These are phyloP conservation scores for Sarcophaga rosellei DNA, from an alignment of 2,888 invertebrate species.

Conservation along the genomic window DNA sequence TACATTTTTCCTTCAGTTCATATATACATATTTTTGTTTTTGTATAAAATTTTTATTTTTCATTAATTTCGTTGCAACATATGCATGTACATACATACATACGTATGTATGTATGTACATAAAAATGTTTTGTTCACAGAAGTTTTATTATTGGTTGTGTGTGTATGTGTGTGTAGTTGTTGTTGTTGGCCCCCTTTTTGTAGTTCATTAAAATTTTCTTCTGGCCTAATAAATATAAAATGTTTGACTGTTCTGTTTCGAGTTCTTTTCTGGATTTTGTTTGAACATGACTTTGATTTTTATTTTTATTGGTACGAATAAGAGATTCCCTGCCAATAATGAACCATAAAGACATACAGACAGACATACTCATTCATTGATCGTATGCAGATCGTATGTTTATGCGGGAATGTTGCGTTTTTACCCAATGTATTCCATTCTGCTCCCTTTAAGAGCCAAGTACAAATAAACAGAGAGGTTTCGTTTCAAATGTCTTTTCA, in stretches of 20 bases:
- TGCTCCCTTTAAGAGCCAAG: not conserved
- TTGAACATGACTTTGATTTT: slow-evolving; percentile 46
- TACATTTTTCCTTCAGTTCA: slow-evolving; percentile 69
- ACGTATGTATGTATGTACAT: too few relatives aligned
- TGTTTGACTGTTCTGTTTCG: slow-evolving; percentile 61
- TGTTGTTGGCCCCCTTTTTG: slow-evolving; percentile 43
- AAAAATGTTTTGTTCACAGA: slow-evolving; percentile 53
- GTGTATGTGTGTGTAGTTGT: not conserved
- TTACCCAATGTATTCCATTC: not conserved
- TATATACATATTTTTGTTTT: slow-evolving; percentile 51
- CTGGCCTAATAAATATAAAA: slow-evolving; percentile 79
- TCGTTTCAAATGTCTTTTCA: slow-evolving; percentile 22
- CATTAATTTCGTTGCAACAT: slow-evolving; percentile 66
- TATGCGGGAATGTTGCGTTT: slow-evolving; percentile 6
- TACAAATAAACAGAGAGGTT: not conserved
- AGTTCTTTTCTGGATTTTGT: slow-evolving; percentile 19
- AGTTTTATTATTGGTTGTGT: slow-evolving; percentile 21
- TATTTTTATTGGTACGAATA: slow-evolving; percentile 60
- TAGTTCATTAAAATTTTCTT: slow-evolving; percentile 80
- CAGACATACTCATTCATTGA: slow-evolving; percentile 56
- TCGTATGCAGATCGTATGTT: slow-evolving; percentile 64
- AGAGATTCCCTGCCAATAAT: slow-evolving; percentile 40
- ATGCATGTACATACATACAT: not conserved
- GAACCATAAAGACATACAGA: slow-evolving; percentile 54
- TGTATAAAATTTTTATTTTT: slow-evolving; percentile 62